Percentiles rank a stretch among this genome's conserved stretches.
phyloP scores from a whole-genome alignment of 2,888 invertebrate genomes.

The Labia minor region DNA sequence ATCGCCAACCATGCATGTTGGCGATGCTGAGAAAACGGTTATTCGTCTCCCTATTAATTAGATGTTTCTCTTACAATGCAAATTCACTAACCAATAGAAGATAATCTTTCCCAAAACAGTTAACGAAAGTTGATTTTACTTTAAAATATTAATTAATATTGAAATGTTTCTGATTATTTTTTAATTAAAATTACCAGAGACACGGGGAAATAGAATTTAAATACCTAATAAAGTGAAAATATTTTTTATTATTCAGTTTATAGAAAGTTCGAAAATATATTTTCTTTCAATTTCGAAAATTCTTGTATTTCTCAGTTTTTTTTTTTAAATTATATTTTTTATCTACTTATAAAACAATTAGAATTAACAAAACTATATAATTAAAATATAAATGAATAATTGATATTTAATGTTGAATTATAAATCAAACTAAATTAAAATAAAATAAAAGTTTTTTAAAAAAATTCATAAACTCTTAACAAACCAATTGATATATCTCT shows the following conservation, averaged over 20 bases:
- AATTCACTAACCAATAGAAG: not conserved
- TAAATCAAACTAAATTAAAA: too few species aligned
- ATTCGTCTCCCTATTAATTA: not conserved
- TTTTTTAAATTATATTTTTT: too few species aligned
- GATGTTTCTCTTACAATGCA: not conserved
- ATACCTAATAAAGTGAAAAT: not conserved
- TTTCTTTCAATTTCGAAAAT: too few species aligned
- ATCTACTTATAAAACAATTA: too few species aligned
- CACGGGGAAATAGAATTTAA: not conserved
- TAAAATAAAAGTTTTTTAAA: too few species aligned
- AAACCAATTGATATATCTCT: too few species aligned
- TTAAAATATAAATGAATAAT: too few species aligned
- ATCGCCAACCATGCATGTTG: not conserved
- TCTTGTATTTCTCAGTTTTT: too few species aligned
- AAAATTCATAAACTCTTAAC: too few species aligned
- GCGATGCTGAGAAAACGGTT: not conserved
- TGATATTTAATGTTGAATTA: too few species aligned
- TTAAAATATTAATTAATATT: conserved; percentile 4
- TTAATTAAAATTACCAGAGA: not conserved
- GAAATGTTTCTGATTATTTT: not conserved
- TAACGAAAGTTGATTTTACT: conserved; percentile 1
- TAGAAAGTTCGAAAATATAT: not conserved
- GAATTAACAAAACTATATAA: too few species aligned
- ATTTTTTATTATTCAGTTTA: not conserved
- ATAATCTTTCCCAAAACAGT: not conserved